Evolutionary conservation across 2,797 vertebrate species (phyloP).

Genomic region (Spatula versicolor): DNA sequence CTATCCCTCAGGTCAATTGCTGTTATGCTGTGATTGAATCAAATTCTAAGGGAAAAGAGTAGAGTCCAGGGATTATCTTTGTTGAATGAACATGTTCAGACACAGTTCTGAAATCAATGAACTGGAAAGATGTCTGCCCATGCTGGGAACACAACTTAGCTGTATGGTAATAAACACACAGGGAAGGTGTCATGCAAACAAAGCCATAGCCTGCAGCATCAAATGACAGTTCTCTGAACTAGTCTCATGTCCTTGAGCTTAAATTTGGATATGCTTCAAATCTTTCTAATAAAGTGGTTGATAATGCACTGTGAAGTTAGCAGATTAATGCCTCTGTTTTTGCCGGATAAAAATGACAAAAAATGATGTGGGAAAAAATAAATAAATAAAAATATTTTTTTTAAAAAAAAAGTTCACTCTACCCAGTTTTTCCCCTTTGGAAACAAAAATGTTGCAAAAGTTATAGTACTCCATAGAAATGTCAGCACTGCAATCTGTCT

Average conservation of each 20-base stretch:
- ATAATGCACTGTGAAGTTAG: slow-evolving; percentile 12
- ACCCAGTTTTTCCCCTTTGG: background rate
- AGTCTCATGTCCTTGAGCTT: slow-evolving; percentile 51
- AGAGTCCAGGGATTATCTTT: slow-evolving; percentile 77
- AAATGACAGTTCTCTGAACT: slow-evolving; percentile 42
- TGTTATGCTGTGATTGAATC: slow-evolving; percentile 68
- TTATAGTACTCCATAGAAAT: slow-evolving; percentile 41
- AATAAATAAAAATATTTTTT: background rate
- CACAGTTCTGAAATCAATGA: slow-evolving; percentile 65
- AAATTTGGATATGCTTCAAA: slow-evolving; percentile 60
- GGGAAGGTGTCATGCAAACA: slow-evolving; percentile 76
- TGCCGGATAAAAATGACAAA: slow-evolving; percentile 1
- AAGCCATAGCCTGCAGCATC: slow-evolving; percentile 29
- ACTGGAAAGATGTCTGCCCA: slow-evolving; percentile 70
- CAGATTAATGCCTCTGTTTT: slow-evolving; percentile 7
- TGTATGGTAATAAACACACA: slow-evolving; percentile 74
- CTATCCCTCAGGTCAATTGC: slow-evolving; percentile 69
- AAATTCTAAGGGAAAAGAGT: slow-evolving; percentile 70
- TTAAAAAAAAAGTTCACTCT: background rate
- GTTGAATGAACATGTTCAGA: slow-evolving; percentile 76
- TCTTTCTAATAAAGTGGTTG: slow-evolving; percentile 44
- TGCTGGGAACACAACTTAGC: slow-evolving; percentile 60
- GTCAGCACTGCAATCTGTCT: slow-evolving; percentile 39
- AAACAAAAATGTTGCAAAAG: slow-evolving; percentile 38
- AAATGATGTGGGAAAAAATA: background rate